phyloP scores from a whole-genome alignment of 2,888 invertebrate species.

The Lysandra coridon region DNA sequence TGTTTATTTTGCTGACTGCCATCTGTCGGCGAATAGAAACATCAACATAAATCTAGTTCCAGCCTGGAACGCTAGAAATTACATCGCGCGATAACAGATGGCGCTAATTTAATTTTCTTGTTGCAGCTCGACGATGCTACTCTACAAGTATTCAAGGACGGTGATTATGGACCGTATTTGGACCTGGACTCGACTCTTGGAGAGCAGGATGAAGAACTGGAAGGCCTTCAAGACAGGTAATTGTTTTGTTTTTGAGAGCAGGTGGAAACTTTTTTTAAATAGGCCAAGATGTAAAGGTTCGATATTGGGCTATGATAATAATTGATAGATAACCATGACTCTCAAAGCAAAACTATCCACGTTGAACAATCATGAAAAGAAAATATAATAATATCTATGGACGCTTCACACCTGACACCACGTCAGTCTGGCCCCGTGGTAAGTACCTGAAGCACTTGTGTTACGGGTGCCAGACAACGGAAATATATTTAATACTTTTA shows the following conservation, averaged over 20 bases:
- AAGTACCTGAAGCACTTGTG: too few relatives aligned
- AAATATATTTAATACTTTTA: too few relatives aligned
- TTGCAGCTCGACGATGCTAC: constrained; percentile 98
- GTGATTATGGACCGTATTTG: constrained; percentile 97
- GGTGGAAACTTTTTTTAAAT: not conserved
- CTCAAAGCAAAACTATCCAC: too few relatives aligned
- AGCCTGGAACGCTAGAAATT: not conserved
- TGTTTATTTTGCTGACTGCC: not conserved
- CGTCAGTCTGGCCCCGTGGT: too few relatives aligned
- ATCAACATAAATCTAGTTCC: not conserved
- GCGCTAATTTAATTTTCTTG: constrained; percentile 44
- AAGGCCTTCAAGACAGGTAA: constrained; percentile 96
- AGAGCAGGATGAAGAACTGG: constrained; percentile 98
- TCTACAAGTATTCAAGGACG: constrained; percentile 97
- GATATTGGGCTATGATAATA: too few relatives aligned
- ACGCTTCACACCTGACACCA: too few relatives aligned
- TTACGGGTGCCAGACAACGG: too few relatives aligned
- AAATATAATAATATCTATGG: too few relatives aligned
- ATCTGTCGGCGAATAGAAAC: not conserved
- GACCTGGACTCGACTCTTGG: constrained; percentile 97
- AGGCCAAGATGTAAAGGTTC: too few relatives aligned
- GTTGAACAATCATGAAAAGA: too few relatives aligned
- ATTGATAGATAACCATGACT: too few relatives aligned
- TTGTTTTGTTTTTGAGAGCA: not conserved
- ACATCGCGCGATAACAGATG: not conserved